Evolutionary conservation across 2,113 vertebrate species (phyloP).

Genomic region (Ranitomeya imitator): DNA sequence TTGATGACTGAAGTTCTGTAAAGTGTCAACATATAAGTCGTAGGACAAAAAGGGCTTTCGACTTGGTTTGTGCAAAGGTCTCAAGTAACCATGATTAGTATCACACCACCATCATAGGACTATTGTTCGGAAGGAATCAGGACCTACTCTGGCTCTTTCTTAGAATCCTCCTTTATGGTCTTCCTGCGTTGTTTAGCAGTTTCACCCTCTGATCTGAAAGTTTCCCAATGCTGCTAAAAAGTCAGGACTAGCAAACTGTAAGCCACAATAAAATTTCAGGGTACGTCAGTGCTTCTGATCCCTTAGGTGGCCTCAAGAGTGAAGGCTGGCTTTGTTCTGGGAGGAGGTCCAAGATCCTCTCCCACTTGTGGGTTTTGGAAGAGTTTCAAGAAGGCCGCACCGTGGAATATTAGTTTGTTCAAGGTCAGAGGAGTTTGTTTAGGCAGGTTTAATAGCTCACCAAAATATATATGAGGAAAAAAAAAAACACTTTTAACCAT

Average conservation of each 20-base stretch:
- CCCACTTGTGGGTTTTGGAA: slow-evolving; percentile 65
- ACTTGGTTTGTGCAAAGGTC: not conserved
- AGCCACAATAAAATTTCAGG: slow-evolving; percentile 58
- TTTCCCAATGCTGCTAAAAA: slow-evolving; percentile 36
- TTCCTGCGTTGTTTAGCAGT: not conserved
- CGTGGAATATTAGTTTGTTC: slow-evolving; percentile 61
- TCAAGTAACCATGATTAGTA: not conserved
- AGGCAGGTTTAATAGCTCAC: slow-evolving; percentile 66
- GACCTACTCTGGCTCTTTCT: not conserved
- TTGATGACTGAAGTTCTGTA: too few species aligned
- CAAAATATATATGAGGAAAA: slow-evolving; percentile 44
- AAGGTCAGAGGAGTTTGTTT: slow-evolving; percentile 68
- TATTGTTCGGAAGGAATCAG: not conserved
- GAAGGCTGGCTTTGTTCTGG: slow-evolving; percentile 62
- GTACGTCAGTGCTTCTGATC: slow-evolving; percentile 57
- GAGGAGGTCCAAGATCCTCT: slow-evolving; percentile 67
- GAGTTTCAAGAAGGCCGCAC: slow-evolving; percentile 64
- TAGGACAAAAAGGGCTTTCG: too few species aligned
- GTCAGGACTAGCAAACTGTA: slow-evolving; percentile 59
- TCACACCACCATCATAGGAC: not conserved
- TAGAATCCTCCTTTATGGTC: not conserved
- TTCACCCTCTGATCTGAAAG: slow-evolving; percentile 26
- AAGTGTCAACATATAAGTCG: too few species aligned
- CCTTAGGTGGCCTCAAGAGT: slow-evolving; percentile 59
- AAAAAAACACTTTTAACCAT: slow-evolving; percentile 21